phyloP scores from a whole-genome alignment of 2,888 invertebrate genomes.

The Macrosiphum euphorbiae region DNA sequence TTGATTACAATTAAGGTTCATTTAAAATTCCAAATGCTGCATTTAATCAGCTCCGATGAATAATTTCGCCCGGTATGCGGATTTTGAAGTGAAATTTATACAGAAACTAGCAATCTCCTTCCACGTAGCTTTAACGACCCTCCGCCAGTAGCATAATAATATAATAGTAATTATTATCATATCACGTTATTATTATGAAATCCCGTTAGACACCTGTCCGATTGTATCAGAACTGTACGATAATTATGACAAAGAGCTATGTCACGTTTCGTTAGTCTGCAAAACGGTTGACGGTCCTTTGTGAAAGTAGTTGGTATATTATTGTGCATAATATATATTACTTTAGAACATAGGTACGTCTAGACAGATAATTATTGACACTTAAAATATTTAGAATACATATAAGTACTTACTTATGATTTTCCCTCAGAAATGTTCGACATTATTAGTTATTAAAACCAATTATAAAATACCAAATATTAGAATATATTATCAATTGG shows the following conservation, averaged over 20 bases:
- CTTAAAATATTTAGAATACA: neutral
- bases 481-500: neutral
- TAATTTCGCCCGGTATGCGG: neutral
- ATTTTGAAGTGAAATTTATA: constrained; percentile 18
- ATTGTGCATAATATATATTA: neutral
- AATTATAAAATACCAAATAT: neutral
- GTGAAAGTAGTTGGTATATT: neutral
- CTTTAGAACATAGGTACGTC: neutral
- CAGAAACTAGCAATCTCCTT: neutral
- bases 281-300: neutral
- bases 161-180: constrained; percentile 26
- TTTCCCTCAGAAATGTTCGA: neutral
- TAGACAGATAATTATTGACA: neutral
- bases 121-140: neutral
- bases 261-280: constrained; percentile 6
- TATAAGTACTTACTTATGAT: neutral
- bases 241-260: constrained; percentile 28
- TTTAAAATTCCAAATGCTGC: constrained; percentile 39
- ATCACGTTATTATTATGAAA: constrained; percentile 15
- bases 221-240: neutral
- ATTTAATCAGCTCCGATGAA: constrained; percentile 20
- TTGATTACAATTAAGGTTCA: constrained; percentile 34
- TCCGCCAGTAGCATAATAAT: no score
- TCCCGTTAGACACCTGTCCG: constrained; percentile 22
- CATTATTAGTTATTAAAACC: neutral